Conservation (phyloP, 1,140 invertebrate species). For the Pachypsylla venusta region DNA sequence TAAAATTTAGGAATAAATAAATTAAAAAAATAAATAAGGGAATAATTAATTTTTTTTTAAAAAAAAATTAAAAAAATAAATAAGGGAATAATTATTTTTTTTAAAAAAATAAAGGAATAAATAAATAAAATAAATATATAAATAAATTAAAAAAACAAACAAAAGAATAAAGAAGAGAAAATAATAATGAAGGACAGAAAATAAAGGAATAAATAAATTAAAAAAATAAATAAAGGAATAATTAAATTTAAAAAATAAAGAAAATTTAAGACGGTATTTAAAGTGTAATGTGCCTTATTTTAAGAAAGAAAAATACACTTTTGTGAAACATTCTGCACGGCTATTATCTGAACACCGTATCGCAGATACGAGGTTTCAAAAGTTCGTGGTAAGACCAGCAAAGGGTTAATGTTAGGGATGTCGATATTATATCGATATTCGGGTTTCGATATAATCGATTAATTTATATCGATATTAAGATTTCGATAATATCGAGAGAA, state of each 20-base stretch:
- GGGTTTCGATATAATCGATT: too few species aligned
- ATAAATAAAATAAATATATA: constrained; percentile 12
- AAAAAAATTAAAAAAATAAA: constrained; percentile 11
- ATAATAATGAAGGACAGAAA: not conserved
- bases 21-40: constrained; percentile 10
- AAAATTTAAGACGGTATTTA: not conserved
- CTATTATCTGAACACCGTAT: too few species aligned
- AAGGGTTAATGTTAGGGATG: too few species aligned
- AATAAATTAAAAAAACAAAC: constrained; percentile 10
- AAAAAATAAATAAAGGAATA: too few species aligned
- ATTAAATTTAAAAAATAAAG: not conserved
- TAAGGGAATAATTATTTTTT: constrained; percentile 11
- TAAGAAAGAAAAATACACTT: too few species aligned
- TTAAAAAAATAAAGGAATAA: constrained; percentile 11
- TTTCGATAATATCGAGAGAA: too few species aligned
- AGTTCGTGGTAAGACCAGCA: too few species aligned
- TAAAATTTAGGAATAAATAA: constrained; percentile 12
- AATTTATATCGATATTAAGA: too few species aligned
- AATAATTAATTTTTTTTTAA: constrained; percentile 13
- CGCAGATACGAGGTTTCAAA: too few species aligned
- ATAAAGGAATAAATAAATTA: not conserved
- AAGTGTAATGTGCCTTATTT: too few species aligned
- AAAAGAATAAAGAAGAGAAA: not conserved
- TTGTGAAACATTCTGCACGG: too few species aligned
- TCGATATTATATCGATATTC: too few species aligned